These are phyloP conservation scores for Andricus grossulariae DNA, from an alignment of 1,140 invertebrate genomes.

Conservation along the genomic window DNA sequence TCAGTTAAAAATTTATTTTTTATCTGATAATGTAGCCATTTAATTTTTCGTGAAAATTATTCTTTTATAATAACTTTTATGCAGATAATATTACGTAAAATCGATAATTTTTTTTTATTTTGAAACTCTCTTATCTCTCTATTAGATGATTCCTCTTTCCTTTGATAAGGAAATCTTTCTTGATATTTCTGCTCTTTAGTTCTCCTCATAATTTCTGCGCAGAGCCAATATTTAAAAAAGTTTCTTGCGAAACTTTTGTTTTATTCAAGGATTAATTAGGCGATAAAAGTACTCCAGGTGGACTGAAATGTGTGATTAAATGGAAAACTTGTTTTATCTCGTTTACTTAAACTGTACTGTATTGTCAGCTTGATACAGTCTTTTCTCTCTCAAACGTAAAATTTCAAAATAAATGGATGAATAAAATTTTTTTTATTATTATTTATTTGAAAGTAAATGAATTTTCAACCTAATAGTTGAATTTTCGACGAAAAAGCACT, in stretches of 20 bases:
- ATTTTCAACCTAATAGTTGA: no score
- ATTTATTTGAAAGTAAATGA: no score
- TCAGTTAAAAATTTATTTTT: no score
- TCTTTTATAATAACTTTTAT: no score
- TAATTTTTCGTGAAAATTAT: no score
- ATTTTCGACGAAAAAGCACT: no score
- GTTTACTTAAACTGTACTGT: neutral
- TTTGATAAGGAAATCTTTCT: neutral
- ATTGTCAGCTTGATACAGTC: neutral
- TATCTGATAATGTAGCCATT: no score
- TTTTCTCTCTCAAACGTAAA: neutral
- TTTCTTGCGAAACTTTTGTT: conserved; percentile 40
- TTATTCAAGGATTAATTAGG: conserved; percentile 44
- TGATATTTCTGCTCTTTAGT: neutral
- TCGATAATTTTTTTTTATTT: neutral
- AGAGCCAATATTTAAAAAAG: neutral
- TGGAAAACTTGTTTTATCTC: neutral
- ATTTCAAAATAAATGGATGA: no score
- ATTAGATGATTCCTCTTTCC: neutral
- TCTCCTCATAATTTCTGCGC: neutral
- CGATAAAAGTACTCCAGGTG: neutral
- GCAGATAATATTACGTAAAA: no score
- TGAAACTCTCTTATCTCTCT: neutral
- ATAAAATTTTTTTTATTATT: no score
- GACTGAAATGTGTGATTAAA: neutral